Evolutionary conservation across 2,113 vertebrate species (phyloP).

Genomic region (Choloepus hoffmanni): DNA sequence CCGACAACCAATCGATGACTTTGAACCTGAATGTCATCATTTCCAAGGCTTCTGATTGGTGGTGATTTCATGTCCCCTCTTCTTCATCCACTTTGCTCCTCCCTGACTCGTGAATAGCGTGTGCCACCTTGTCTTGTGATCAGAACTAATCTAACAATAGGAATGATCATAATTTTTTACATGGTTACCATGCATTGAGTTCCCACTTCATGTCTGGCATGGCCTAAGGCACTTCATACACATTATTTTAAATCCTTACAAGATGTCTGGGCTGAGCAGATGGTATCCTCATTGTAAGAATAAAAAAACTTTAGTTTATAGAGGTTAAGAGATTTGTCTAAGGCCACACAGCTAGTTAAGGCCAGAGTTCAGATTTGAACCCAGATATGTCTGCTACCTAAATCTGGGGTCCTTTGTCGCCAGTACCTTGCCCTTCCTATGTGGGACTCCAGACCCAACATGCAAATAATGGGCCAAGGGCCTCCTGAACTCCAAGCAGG

Average conservation of each 20-base stretch:
- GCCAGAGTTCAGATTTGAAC: neutral
- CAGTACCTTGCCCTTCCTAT: neutral
- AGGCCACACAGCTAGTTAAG: neutral
- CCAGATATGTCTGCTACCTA: neutral
- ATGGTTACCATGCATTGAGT: neutral
- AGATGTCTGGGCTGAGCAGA: neutral
- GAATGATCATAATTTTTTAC: neutral
- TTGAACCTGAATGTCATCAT: neutral
- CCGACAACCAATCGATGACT: slow-evolving; percentile 24
- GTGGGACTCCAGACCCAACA: neutral
- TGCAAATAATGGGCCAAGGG: neutral
- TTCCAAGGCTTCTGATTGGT: neutral
- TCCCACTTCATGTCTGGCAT: neutral
- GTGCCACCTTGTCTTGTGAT: neutral
- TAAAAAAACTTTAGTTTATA: neutral
- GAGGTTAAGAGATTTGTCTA: neutral
- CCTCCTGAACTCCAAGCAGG: neutral
- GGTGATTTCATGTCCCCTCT: neutral
- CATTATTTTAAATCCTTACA: neutral
- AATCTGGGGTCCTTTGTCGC: neutral
- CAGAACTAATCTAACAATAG: neutral
- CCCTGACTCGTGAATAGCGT: neutral
- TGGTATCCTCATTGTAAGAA: neutral
- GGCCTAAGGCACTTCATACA: neutral
- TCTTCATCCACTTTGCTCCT: neutral